phyloP scores from a whole-genome alignment of 2,797 vertebrate species.

The Lacerta bilineata region DNA sequence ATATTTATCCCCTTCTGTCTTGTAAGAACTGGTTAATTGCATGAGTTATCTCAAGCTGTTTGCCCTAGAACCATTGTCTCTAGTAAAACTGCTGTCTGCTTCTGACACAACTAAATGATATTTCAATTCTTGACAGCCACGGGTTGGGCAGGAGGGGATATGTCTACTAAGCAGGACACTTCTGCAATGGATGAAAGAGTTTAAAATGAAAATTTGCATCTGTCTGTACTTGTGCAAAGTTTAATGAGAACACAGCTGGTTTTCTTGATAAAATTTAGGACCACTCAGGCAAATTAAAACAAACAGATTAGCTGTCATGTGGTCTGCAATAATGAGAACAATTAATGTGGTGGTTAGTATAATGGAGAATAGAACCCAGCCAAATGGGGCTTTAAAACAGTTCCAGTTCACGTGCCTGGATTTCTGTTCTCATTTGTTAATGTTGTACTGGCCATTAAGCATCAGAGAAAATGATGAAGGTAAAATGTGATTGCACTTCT shows the following conservation, averaged over 20 bases:
- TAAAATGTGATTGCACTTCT: slow-evolving; percentile 14
- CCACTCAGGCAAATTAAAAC: slow-evolving; percentile 15
- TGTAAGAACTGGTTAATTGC: neutral
- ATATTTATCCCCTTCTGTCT: slow-evolving; percentile 6
- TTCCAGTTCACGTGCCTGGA: slow-evolving; percentile 1
- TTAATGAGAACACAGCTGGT: slow-evolving; percentile 37
- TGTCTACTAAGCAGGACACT: neutral
- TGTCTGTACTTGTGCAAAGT: slow-evolving; percentile 10
- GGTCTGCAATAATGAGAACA: slow-evolving; percentile 2
- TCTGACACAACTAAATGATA: slow-evolving; percentile 15
- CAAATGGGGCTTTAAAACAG: slow-evolving; percentile 31
- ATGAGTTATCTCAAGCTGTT: slow-evolving; percentile 20
- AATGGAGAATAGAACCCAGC: slow-evolving; percentile 6
- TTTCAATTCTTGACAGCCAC: slow-evolving; percentile 12
- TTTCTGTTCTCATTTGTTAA: slow-evolving; percentile 11
- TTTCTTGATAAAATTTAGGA: neutral
- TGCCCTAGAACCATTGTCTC: neutral
- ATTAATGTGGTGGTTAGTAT: slow-evolving; percentile 32
- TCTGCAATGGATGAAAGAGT: slow-evolving; percentile 4
- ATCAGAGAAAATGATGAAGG: slow-evolving; percentile 8
- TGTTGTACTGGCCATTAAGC: slow-evolving; percentile 9
- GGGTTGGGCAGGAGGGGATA: neutral
- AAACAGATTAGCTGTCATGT: slow-evolving; percentile 14
- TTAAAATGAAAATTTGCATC: slow-evolving; percentile 24
- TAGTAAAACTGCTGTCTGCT: slow-evolving; percentile 8